Conservation (phyloP, 2,888 invertebrate species). For the Belgica antarctica region DNA sequence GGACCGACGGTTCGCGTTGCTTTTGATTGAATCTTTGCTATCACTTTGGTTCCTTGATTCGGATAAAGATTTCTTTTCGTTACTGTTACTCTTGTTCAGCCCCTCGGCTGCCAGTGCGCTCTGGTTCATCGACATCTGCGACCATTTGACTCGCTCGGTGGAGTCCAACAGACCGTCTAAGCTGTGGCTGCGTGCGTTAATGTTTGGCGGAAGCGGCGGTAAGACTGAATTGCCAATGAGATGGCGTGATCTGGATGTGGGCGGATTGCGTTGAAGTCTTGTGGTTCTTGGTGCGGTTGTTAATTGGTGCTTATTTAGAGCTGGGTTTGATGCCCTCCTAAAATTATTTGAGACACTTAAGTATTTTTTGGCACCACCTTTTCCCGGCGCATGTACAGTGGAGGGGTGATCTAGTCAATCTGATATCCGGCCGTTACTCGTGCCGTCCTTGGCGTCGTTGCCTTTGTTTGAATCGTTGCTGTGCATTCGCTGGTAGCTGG, state of each 20-base stretch:
- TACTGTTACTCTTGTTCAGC: slow-evolving; percentile 14
- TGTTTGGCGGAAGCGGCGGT: slow-evolving; percentile 51
- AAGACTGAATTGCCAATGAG: slow-evolving; percentile 50
- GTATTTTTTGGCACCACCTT: not conserved
- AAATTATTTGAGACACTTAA: slow-evolving; percentile 25
- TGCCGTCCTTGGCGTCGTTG: slow-evolving; percentile 70
- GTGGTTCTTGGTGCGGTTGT: slow-evolving; percentile 45
- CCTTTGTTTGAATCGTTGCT: slow-evolving; percentile 80
- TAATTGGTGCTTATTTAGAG: slow-evolving; percentile 47
- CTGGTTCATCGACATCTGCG: slow-evolving; percentile 43
- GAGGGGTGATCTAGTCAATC: slow-evolving; percentile 82
- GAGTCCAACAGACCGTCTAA: slow-evolving; percentile 64
- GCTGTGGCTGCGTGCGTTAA: slow-evolving; percentile 60
- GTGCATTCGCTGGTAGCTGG: slow-evolving; percentile 80
- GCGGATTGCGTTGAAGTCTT: not conserved
- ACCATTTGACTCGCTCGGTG: slow-evolving; percentile 45
- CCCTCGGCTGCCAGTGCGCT: slow-evolving; percentile 8
- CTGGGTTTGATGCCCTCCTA: slow-evolving; percentile 32
- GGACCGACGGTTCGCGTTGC: slow-evolving; percentile 57
- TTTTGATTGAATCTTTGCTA: slow-evolving; percentile 42
- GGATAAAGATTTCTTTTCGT: slow-evolving; percentile 45
- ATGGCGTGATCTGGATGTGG: not conserved
- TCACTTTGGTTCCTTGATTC: slow-evolving; percentile 48
- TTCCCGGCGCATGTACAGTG: slow-evolving; percentile 45
- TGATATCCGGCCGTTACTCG: slow-evolving; percentile 56